Percentiles rank a stretch among this genome's conserved stretches.
Evolutionary conservation across 2,888 invertebrate species (phyloP).

Genomic region (Hydriomena furcata): DNA sequence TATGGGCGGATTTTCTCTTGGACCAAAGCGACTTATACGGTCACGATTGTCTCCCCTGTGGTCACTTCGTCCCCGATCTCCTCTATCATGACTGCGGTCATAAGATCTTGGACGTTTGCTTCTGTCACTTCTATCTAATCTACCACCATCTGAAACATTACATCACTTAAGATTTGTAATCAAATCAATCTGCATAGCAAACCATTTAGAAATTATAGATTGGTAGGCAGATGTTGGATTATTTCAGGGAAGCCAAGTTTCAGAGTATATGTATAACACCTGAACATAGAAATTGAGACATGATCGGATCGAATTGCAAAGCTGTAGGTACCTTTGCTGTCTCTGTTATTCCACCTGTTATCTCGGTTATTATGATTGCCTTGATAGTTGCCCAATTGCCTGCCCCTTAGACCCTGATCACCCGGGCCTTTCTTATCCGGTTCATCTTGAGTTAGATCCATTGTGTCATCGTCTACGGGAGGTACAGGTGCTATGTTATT

Average conservation of each 20-base stretch:
- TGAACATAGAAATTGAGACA: no score
- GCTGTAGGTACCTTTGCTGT: constrained; percentile 9
- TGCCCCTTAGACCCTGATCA: background rate
- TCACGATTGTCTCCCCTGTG: constrained; percentile 35
- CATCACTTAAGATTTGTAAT: no score
- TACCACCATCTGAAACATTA: constrained; percentile 9
- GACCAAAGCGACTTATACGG: constrained; percentile 10
- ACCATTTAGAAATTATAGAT: no score
- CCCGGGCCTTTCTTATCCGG: background rate
- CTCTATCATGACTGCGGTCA: constrained; percentile 37
- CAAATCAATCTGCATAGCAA: no score
- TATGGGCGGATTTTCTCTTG: constrained; percentile 20
- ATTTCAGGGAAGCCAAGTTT: no score
- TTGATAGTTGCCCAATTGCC: background rate
- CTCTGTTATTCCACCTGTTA: constrained; percentile 11
- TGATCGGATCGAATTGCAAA: no score
- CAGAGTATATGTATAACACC: no score
- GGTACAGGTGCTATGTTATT: constrained; percentile 16
- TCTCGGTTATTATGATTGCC: constrained; percentile 6
- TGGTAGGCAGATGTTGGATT: no score
- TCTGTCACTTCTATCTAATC: constrained; percentile 23
- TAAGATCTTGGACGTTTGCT: constrained; percentile 34
- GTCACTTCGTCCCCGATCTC: constrained; percentile 36
- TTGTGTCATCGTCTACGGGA: constrained; percentile 11
- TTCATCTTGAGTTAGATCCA: constrained; percentile 19